phyloP scores from a whole-genome alignment of 2,888 invertebrate genomes.

The Tortricodes alternella region DNA sequence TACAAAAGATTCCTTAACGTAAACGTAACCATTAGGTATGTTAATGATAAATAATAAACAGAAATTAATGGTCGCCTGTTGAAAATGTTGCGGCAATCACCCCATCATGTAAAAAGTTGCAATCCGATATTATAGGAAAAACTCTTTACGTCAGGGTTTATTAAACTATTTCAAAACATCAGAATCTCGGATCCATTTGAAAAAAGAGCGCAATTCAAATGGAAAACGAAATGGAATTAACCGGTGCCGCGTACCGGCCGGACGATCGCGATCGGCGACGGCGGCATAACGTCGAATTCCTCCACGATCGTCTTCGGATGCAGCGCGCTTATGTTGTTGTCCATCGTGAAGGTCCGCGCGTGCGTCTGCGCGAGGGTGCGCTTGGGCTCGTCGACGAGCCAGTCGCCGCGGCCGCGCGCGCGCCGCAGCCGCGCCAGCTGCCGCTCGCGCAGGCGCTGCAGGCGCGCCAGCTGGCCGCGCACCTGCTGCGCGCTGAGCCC shows the following conservation, averaged over 20 bases:
- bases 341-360: constrained; percentile 78
- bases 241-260: constrained; percentile 48
- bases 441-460: constrained; percentile 68
- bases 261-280: constrained; percentile 47
- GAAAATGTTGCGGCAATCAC: background rate
- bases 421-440: constrained; percentile 65
- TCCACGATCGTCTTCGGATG: constrained; percentile 84
- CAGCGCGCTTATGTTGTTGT: constrained; percentile 78
- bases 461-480: constrained; percentile 63
- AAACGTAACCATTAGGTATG: too few relatives aligned
- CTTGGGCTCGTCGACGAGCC: constrained; percentile 64
- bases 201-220: background rate
- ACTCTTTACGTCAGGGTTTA: background rate
- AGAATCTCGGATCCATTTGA: background rate
- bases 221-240: constrained; percentile 39
- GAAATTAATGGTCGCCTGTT: too few relatives aligned
- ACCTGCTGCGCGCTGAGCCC: constrained; percentile 69
- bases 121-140: too few relatives aligned
- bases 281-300: constrained; percentile 71
- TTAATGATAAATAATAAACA: too few relatives aligned
- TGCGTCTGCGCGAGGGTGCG: constrained; percentile 73
- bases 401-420: constrained; percentile 56
- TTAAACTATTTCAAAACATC: constrained; percentile 2
- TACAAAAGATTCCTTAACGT: too few relatives aligned
- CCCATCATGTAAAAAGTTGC: too few relatives aligned